phyloP scores from a whole-genome alignment of 2,113 vertebrate species.

The Sus scrofa region DNA sequence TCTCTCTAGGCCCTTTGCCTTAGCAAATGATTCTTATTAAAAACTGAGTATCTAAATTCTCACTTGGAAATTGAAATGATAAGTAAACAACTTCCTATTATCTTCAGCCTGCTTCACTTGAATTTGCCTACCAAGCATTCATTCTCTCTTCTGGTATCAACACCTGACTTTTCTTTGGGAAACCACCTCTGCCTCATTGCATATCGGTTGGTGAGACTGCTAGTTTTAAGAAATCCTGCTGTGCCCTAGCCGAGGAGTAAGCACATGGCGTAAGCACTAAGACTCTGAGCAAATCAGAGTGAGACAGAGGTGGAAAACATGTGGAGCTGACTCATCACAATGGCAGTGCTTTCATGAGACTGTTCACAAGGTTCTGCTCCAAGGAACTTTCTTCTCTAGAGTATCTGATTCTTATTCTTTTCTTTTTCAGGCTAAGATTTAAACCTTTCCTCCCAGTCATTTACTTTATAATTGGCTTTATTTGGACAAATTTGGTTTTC shows the following conservation, averaged over 20 bases:
- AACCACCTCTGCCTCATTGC: not conserved
- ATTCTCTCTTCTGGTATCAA: not conserved
- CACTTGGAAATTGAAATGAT: slow-evolving; percentile 11
- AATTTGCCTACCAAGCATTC: not conserved
- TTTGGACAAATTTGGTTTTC: too few relatives aligned
- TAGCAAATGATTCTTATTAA: slow-evolving; percentile 3
- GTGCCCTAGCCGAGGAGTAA: not conserved
- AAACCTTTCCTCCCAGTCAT: slow-evolving; percentile 31
- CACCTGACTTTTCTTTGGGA: not conserved
- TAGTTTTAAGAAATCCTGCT: not conserved
- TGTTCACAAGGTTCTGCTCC: not conserved
- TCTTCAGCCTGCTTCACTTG: not conserved
- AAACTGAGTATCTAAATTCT: not conserved
- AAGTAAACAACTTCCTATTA: slow-evolving; percentile 17
- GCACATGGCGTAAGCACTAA: not conserved
- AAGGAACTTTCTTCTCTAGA: not conserved
- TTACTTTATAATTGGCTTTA: too few relatives aligned
- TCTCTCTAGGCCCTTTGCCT: not conserved
- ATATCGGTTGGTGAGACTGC: not conserved
- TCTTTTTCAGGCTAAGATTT: not conserved
- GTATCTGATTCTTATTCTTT: not conserved
- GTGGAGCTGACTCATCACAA: not conserved
- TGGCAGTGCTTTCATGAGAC: not conserved
- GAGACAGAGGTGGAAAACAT: not conserved
- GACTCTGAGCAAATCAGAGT: not conserved